Base-by-base conservation (phyloP, 2,113 vertebrate genomes). In the Anguilla rostrata region DNA sequence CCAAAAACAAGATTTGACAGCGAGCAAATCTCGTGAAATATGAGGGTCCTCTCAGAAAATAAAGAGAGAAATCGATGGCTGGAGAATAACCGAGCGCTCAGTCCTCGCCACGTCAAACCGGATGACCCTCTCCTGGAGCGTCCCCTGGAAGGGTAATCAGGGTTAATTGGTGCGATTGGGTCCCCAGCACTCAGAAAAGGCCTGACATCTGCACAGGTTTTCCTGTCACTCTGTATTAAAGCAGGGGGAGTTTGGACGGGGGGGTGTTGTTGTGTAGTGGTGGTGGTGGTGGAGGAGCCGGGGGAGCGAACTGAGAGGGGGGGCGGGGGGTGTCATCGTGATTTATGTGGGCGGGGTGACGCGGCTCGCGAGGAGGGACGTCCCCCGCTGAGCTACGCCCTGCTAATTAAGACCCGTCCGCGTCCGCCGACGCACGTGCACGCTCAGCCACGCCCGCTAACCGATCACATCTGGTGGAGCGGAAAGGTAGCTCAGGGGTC, bases 381-480 rank as follows among this genome's bases (percentile, higher is more conserved):
- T 56, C 84, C 84, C 90, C 84, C 81, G 87, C 89, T 89, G 89
- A 79, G 89, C 90, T 88, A 78, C 34, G 82, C 78, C 89, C 49
- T 81, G 89, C 92, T 92, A 90, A 94, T 94, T 92, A 91, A 93
- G 91, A 88, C 83, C 80, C 79, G 53, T 57, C 40, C 56, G 41
- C 75, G 78, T 40, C 71, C 87, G 63, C 81, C 53, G 39, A 71
- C 22, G 63, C 63, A n/a, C 26, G 26, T 20, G 20, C 22, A n/a
- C 63, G 26, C 63, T 71, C 26, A n/a, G 63, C 63, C 20, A n/a
- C 22, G 1, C n/a, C 71, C 6, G n/a, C 71, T 6, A 34, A 34
- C 71, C 71, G 71, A 1, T 9, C n/a, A 34, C 71, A 34, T 75
- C 71, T 75, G 71, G 26, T 75, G 71, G 26, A 75, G 18, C 2